Evolutionary conservation across 2,888 invertebrate species (phyloP), one percentile per base, ranked within the genome.

Genomic region (Diogma glabrata): DNA sequence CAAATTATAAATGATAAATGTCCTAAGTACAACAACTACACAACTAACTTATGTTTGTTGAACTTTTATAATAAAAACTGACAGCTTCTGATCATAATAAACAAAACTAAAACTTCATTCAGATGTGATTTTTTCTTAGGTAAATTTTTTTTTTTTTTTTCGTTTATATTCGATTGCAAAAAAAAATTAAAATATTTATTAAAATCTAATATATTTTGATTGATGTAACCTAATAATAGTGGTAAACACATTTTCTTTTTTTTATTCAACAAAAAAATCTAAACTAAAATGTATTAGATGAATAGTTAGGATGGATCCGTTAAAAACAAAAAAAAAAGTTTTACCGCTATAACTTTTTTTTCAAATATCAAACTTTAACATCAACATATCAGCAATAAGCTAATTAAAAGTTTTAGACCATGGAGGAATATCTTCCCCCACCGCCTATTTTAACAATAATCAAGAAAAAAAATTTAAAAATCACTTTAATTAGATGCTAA

Each of bases 21-120:
- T 43, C 43, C 43, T 43, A 43, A 14, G n/a, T n/a, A n/a, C n/a
- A n/a, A n/a, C n/a, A n/a, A n/a, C n/a, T n/a, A n/a, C n/a, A n/a
- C n/a, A n/a, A n/a, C n/a, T n/a, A n/a, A n/a, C n/a, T n/a, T n/a
- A n/a, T n/a, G n/a, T n/a, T n/a, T n/a, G n/a, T 43, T 23, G 43
- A 43, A 22, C 43, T 43, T 7, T 43, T 43, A n/a, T 43, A 43
- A 43, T 43, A 7, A 20, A 43, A 43, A 43, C 43, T 43, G 43
- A 43, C 43, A 43, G 43, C 20, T 43, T n/a, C n/a, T 43, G 43
- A 43, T 43, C 43, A 43, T 43, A 43, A 43, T 43, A 43, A 43
- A 23, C 43, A 43, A 43, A 43, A 43, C 5, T 14, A 22, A 12
- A 22, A 43, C 22, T 17, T 38, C n/a, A n/a, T n/a, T n/a, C n/a